Evolutionary conservation across 2,888 invertebrate species (phyloP).

Genomic region (Lithophane leautieri): DNA sequence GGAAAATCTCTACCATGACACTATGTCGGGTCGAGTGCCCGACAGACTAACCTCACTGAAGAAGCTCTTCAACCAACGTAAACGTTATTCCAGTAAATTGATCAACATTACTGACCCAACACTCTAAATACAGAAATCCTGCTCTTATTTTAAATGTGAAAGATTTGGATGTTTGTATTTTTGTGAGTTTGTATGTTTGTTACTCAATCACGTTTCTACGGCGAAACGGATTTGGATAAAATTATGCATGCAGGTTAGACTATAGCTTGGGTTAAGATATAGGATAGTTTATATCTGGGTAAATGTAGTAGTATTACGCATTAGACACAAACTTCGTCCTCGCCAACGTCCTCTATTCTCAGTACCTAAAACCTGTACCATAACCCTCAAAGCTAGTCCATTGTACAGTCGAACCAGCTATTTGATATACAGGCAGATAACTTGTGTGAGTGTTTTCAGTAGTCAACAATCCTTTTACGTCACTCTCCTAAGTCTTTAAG

Average conservation of each 20-base stretch:
- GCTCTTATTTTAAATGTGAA: neutral
- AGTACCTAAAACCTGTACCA: too few species aligned
- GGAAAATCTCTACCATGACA: slow-evolving; percentile 28
- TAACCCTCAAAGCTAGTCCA: too few species aligned
- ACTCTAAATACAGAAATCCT: slow-evolving; percentile 3
- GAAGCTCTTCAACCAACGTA: slow-evolving; percentile 36
- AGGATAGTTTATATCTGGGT: neutral
- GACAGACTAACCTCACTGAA: slow-evolving; percentile 36
- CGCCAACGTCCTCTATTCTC: too few species aligned
- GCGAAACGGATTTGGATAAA: neutral
- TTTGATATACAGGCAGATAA: too few species aligned
- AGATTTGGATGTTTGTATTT: neutral
- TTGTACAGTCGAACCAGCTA: too few species aligned
- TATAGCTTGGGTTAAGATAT: neutral
- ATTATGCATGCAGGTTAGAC: neutral
- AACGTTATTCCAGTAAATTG: slow-evolving; percentile 55
- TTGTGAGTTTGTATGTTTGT: neutral
- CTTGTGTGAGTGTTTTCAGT: too few species aligned
- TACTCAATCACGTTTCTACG: neutral
- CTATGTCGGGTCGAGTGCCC: slow-evolving; percentile 30
- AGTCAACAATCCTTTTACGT: too few species aligned
- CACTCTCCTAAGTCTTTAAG: too few species aligned
- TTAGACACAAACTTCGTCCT: too few species aligned
- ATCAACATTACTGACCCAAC: slow-evolving; percentile 42
- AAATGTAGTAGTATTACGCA: too few species aligned